Conservation (phyloP, 1,140 invertebrate species). For the Coelopa frigida region DNA sequence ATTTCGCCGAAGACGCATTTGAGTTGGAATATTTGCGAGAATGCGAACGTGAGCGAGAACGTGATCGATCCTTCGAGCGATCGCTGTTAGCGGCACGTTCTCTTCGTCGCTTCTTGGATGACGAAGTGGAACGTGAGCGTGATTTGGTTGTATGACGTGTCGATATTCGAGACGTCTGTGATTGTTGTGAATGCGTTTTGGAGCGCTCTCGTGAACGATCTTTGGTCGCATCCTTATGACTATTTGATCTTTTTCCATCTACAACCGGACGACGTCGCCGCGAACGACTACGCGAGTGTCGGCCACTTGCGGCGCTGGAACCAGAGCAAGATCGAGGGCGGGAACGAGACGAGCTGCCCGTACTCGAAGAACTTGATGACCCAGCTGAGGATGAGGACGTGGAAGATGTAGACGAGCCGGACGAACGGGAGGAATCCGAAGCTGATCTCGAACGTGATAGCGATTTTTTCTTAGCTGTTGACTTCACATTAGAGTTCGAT, state of each 20-base stretch:
- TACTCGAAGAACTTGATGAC: conserved; percentile 18
- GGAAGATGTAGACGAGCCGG: conserved; percentile 28
- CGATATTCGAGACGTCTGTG: conserved; percentile 2
- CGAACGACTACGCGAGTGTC: conserved; percentile 1
- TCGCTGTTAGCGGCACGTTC: background rate
- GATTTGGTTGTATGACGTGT: conserved; percentile 5
- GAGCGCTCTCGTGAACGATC: conserved; percentile 8
- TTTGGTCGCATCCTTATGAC: conserved; percentile 1
- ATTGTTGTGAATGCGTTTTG: conserved; percentile 7
- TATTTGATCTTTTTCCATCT: too few relatives aligned
- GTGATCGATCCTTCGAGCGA: background rate
- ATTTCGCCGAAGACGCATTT: background rate
- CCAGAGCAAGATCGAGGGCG: conserved; percentile 1
- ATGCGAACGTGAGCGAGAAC: background rate
- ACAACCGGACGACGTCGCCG: too few relatives aligned
- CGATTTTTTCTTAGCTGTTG: conserved; percentile 11
- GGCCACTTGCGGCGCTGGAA: background rate
- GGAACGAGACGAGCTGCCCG: conserved; percentile 23
- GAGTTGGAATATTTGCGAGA: background rate
- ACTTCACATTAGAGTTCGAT: conserved; percentile 43
- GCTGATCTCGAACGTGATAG: conserved; percentile 20
- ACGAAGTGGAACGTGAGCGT: conserved; percentile 3
- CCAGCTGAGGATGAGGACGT: conserved; percentile 20
- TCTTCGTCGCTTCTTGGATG: conserved; percentile 1
- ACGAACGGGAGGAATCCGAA: conserved; percentile 32